Evolutionary conservation across 2,797 vertebrate genomes (phyloP).

Genomic region (Lemur catta): DNA sequence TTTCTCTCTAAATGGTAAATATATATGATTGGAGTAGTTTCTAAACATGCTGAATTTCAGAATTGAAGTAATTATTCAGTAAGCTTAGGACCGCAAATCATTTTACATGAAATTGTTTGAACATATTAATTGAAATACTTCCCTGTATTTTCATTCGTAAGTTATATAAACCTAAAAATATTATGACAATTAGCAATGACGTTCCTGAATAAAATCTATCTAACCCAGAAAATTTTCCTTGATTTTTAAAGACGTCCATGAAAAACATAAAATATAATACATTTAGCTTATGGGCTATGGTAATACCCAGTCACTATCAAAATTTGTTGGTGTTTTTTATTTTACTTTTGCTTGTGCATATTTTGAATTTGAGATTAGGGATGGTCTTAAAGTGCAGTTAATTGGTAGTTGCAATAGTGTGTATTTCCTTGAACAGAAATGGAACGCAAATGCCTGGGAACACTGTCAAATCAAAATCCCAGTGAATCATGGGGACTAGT

Average conservation of each 20-base stretch:
- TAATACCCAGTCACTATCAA: not conserved
- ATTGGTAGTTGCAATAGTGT: not conserved
- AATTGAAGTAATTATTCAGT: not conserved
- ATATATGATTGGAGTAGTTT: not conserved
- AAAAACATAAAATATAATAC: not conserved
- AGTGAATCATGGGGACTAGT: not conserved
- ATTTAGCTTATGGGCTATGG: not conserved
- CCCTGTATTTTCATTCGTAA: not conserved
- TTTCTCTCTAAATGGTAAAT: slow-evolving; percentile 22
- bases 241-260: slow-evolving; percentile 9
- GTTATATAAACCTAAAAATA: not conserved
- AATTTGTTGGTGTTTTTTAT: not conserved
- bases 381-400: not conserved
- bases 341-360: not conserved
- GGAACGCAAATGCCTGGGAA: not conserved
- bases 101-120: not conserved
- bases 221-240: not conserved
- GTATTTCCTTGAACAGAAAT: slow-evolving; percentile 27
- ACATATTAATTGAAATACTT: not conserved
- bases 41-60: not conserved
- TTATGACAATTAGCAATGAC: not conserved
- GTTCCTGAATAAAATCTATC: not conserved
- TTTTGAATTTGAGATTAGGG: not conserved
- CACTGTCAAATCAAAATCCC: not conserved
- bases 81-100: not conserved